These are phyloP conservation scores for Cryptops parisi DNA, from an alignment of 2,888 invertebrate genomes.

Conservation along the genomic window DNA sequence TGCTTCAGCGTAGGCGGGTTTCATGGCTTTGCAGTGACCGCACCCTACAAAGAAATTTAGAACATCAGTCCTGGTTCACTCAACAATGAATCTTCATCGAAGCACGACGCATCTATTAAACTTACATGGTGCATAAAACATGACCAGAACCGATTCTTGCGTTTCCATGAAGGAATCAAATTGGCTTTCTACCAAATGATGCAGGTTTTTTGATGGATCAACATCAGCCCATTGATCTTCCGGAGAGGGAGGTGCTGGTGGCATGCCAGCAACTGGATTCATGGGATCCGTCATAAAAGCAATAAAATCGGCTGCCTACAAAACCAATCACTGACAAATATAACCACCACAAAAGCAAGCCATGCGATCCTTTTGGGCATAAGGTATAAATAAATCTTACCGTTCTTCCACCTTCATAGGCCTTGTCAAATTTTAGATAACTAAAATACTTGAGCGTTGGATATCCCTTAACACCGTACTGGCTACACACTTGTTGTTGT, in stretches of 20 bases:
- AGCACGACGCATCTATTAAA: constrained; percentile 11
- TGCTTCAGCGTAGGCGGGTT: constrained; percentile 46
- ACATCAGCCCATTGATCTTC: constrained; percentile 35
- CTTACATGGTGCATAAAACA: constrained; percentile 36
- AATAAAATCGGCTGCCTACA: constrained; percentile 50
- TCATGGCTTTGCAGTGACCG: constrained; percentile 51
- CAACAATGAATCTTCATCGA: too few relatives aligned
- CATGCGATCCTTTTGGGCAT: too few relatives aligned
- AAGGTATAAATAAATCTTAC: too few relatives aligned
- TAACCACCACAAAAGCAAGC: constrained; percentile 18
- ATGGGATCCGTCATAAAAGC: constrained; percentile 43
- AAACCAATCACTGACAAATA: too few relatives aligned
- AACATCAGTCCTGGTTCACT: too few relatives aligned
- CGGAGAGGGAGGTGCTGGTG: constrained; percentile 27
- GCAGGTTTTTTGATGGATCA: constrained; percentile 36
- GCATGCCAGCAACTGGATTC: constrained; percentile 24
- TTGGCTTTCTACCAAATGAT: constrained; percentile 26
- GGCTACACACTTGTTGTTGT: constrained; percentile 46
- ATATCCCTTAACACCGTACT: constrained; percentile 61
- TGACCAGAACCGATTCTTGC: constrained; percentile 28
- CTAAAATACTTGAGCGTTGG: constrained; percentile 77
- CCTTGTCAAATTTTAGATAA: constrained; percentile 49
- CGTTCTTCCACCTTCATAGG: constrained; percentile 59
- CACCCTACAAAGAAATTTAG: too few relatives aligned
- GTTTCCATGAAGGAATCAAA: constrained; percentile 19